Evolutionary conservation across 1,140 invertebrate species (phyloP), one percentile per base, ranked within the genome.

Genomic region (Aphaenogaster ashmeadi): DNA sequence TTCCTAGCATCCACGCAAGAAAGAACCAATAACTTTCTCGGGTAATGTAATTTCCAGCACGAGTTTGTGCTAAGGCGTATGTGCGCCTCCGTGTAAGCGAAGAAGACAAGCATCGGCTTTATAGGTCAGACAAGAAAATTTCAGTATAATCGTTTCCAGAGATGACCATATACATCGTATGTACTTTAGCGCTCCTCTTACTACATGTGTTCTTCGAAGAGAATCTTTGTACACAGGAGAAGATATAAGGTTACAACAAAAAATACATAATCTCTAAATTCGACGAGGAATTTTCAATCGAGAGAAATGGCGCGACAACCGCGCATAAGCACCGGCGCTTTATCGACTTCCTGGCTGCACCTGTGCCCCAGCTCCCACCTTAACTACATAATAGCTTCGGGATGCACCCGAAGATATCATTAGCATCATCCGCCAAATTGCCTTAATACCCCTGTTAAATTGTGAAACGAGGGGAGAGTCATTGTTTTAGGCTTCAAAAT

Each of bases 261-360:
- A 47, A 72, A 21, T 7, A 47, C 1, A 1, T 47, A 11, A 47
- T 60, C 18, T 50, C 11, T 21, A 36, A 75, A 27, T 60, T 44
- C 67, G 18, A 83, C 2, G 44, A 18, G 9, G 21, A 54, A 84
- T 75, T 71, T 58, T 41, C 54, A 13, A 47, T 74, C 11, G 50
- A 44, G 33, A 62, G 33, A n/a, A n/a, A 41, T 15, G 21, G 18
- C 36, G 33, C 0, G 38, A 80, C 47, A 67, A 38, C 18, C 67
- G 47, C 21, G 50, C n/a, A 18, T 41, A 44, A 44, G 50, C 27
- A 21, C 50, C n/a, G 60, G 56, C 41, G 41, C 62, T 79, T 83
- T 80, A 87, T 89, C 79, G 84, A 85, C 84, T 91, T 91, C 90
- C 90, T 87, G 90, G 66, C 74, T 91, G 84, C 90, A 89, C 90